phyloP scores from a whole-genome alignment of 2,888 invertebrate species.

The Luperina testacea region DNA sequence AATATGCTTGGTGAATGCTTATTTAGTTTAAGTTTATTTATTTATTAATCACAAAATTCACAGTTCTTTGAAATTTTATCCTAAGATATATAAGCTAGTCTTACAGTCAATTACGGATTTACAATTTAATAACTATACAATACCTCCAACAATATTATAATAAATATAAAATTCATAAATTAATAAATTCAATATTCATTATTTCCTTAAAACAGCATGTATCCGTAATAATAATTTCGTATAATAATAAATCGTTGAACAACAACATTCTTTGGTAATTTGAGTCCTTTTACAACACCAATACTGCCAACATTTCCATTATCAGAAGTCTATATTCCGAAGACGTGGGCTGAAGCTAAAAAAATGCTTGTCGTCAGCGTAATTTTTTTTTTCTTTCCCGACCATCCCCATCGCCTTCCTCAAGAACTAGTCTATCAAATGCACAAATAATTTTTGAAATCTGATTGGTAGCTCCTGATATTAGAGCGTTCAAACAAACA shows the following conservation, averaged over 20 bases:
- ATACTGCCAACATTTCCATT: neutral
- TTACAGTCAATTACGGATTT: too few species aligned
- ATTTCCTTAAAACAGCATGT: neutral
- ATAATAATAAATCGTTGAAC: neutral
- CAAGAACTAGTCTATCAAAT: neutral
- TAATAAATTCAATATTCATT: too few species aligned
- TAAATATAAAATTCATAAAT: too few species aligned
- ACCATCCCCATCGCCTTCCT: neutral
- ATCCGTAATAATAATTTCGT: rapidly evolving
- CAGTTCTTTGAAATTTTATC: too few species aligned
- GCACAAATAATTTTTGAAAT: neutral
- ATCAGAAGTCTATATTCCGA: neutral
- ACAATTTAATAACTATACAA: too few species aligned
- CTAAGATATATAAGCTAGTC: too few species aligned
- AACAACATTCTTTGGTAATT: neutral
- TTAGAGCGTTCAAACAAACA: neutral
- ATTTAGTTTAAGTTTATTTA: neutral
- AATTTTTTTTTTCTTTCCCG: neutral
- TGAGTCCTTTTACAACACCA: neutral
- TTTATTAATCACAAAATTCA: too few species aligned
- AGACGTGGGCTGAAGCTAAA: neutral
- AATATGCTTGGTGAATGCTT: neutral
- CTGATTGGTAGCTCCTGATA: neutral
- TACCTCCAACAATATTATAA: too few species aligned
- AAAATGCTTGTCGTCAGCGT: neutral